Conservation (phyloP, 2,797 vertebrate species). For the Eulemur coronatus region DNA sequence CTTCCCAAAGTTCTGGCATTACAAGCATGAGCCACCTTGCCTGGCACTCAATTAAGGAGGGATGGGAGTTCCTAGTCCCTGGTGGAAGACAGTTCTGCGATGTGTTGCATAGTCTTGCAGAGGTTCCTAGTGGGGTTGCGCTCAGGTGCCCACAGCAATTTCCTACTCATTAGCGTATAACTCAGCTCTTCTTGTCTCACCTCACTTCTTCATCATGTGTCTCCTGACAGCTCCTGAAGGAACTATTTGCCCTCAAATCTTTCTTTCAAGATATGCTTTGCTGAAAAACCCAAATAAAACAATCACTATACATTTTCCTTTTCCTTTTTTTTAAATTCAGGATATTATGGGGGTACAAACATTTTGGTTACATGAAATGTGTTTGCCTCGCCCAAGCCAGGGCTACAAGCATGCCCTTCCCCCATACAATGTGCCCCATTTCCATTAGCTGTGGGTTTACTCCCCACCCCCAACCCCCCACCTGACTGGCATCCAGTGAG, state of each 20-base stretch:
- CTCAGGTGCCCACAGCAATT: fast-evolving
- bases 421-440: too few species aligned
- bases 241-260: background rate
- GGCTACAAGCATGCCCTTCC: too few species aligned
- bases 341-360: too few species aligned
- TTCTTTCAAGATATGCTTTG: background rate
- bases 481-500: too few species aligned
- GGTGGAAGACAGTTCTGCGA: background rate
- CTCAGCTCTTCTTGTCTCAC: fast-evolving
- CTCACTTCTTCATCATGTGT: fast-evolving
- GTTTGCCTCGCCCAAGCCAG: too few species aligned
- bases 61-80: background rate
- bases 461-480: too few species aligned
- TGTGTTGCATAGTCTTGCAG: too few species aligned
- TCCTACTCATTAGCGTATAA: fast-evolving
- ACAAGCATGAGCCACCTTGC: background rate
- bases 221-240: fast-evolving
- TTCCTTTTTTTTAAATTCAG: too few species aligned
- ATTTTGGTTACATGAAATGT: too few species aligned
- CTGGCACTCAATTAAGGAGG: background rate
- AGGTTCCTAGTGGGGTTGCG: background rate
- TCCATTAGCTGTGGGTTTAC: too few species aligned
- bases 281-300: background rate
- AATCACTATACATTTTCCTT: background rate
- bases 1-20: background rate